Evolutionary conservation across 2,113 vertebrate species (phyloP).

Genomic region (Tenebrosternarchus preto): DNA sequence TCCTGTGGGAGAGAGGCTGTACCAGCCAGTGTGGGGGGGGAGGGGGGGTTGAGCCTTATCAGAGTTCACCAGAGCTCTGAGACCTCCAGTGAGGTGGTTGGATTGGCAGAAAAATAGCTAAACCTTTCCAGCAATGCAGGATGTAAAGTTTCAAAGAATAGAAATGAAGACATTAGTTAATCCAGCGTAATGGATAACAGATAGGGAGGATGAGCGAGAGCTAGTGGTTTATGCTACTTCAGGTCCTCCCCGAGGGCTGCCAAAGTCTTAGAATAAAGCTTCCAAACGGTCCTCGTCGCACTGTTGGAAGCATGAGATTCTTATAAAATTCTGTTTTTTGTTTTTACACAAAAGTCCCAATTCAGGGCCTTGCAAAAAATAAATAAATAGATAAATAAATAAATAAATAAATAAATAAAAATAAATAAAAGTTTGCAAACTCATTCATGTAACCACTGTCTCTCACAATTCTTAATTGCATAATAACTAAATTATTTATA

Average conservation of each 20-base stretch:
- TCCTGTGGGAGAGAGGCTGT: background rate
- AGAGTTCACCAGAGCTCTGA: background rate
- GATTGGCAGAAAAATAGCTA: background rate
- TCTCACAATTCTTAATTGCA: background rate
- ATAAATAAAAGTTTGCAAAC: too few species aligned
- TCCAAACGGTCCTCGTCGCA: background rate
- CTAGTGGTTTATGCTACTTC: background rate
- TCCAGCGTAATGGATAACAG: background rate
- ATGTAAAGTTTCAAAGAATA: background rate
- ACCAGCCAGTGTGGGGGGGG: background rate
- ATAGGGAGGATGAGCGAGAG: constrained; percentile 2
- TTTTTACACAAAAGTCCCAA: too few species aligned
- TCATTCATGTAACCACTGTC: background rate
- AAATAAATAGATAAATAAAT: too few species aligned
- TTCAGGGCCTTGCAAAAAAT: too few species aligned
- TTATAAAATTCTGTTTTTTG: too few species aligned
- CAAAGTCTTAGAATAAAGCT: background rate
- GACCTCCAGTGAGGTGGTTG: too few species aligned
- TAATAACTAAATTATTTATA: too few species aligned
- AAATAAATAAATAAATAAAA: too few species aligned
- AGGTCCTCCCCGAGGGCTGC: background rate
- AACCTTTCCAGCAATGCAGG: background rate
- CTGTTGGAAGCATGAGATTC: background rate
- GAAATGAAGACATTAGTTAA: background rate
- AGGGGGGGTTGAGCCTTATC: too few species aligned